Evolutionary conservation across 2,113 vertebrate genomes (phyloP).

Genomic region (Phyllopteryx taeniolatus): DNA sequence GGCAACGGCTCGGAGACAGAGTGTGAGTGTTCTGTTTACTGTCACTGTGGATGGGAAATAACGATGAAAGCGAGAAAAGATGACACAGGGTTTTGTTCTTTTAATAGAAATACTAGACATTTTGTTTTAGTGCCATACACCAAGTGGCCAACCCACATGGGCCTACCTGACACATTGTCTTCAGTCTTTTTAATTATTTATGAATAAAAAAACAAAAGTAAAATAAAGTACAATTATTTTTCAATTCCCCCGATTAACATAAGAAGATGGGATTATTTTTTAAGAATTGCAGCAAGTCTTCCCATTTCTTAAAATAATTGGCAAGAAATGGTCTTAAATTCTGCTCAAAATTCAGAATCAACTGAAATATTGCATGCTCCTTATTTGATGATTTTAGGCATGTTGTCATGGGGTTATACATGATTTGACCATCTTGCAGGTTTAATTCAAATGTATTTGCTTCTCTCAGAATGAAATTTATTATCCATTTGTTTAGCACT

Average conservation of each 20-base stretch:
- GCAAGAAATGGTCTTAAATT: background rate
- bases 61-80: constrained; percentile 38
- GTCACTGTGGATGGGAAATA: constrained; percentile 35
- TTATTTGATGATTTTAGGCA: background rate
- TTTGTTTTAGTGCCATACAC: background rate
- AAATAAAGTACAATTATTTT: no score
- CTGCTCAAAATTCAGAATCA: background rate
- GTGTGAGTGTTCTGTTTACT: constrained; percentile 74
- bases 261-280: no score
- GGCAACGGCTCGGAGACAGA: constrained; percentile 80
- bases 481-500: constrained; percentile 2
- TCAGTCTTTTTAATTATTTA: background rate
- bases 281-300: no score
- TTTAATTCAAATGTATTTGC: background rate
- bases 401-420: no score
- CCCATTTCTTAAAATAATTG: no score
- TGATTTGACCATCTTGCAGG: background rate
- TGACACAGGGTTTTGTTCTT: constrained; percentile 13
- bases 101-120: background rate
- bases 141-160: background rate
- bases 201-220: no score
- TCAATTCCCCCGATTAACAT: no score
- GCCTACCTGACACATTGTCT: background rate
- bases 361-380: background rate
- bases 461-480: background rate